Percentiles rank a stretch among this genome's conserved stretches.
Conservation (phyloP, 1,140 invertebrate genomes). For the Drosophila chauvacae region DNA sequence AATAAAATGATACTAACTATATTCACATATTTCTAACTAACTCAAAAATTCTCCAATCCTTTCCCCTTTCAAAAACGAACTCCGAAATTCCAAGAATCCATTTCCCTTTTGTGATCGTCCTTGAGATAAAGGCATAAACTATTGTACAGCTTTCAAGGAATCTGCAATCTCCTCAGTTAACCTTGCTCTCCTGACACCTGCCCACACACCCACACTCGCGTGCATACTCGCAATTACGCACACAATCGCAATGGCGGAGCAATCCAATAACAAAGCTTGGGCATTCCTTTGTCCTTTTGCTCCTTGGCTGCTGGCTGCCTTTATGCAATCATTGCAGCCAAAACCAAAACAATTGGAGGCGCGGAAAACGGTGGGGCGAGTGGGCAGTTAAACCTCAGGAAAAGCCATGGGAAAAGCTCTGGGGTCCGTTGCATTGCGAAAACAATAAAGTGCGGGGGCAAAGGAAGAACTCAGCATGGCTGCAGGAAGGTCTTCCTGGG, state of each 20-base stretch:
- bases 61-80: too few species aligned
- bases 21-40: too few species aligned
- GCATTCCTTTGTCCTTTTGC: slow-evolving; percentile 54
- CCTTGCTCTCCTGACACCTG: slow-evolving; percentile 44
- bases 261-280: slow-evolving; percentile 49
- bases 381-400: background rate
- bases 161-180: slow-evolving; percentile 40
- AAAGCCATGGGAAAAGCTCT: slow-evolving; percentile 8
- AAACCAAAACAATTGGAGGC: slow-evolving; percentile 25
- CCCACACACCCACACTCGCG: slow-evolving; percentile 1
- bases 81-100: background rate
- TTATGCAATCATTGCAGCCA: slow-evolving; percentile 75
- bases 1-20: background rate
- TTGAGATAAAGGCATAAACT: slow-evolving; percentile 7
- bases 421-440: slow-evolving; percentile 59
- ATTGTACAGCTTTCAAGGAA: slow-evolving; percentile 2
- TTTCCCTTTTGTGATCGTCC: background rate
- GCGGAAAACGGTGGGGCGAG: slow-evolving; percentile 1
- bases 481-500: slow-evolving; percentile 62
- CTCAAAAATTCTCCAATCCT: too few species aligned
- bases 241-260: slow-evolving; percentile 20
- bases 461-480: slow-evolving; percentile 8
- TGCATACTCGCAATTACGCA: slow-evolving; percentile 3
- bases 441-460: slow-evolving; percentile 59
- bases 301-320: slow-evolving; percentile 46